Base-by-base conservation (phyloP, 2,888 invertebrate genomes). In the Trachelus iudaicus region DNA sequence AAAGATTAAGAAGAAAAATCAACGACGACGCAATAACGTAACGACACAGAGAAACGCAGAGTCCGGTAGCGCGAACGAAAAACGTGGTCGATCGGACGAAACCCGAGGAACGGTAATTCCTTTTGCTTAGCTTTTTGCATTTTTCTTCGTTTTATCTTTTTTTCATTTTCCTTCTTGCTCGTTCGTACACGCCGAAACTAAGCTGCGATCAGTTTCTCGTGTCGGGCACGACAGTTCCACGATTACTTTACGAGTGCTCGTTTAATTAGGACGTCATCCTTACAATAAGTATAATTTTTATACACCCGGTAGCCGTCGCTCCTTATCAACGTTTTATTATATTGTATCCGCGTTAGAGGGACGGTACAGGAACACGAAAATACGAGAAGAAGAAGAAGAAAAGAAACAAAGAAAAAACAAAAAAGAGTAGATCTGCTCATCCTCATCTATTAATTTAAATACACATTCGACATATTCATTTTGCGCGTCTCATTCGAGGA, bases 211-310 rank as follows among this genome's bases (percentile, higher is more conserved):
- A 23, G 15, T 56, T 9, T 23, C 9, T 6, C 56, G 56, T 9
- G 1, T 23, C 56, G 56, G 23, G 56, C 9, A 9, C 9, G 56
- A 56, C 56, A 77, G 77, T 83, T 81, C 84, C 85, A 85, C 79
- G 87, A 89, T 89, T 87, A 86, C 85, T 88, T 88, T 88, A 87
- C 87, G 85, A 89, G 89, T 87, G 84, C 87, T 88, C 88, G 0
- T 82, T 82, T 56, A 56, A 56, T 56, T 56, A 56, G 73, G 34
- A 79, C 77, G 74, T 74, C 74, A 34, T 74, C 76, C 81, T 76
- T 81, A 81, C 79, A 75, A 75, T 81, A 84, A 79, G 74, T 77
- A 82, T 79, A 77, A 83, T 85, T 86, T 86, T 40, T 40, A 4
- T 85, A 83, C 84, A 83, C 79, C 56, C 23, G 34, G 30, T 69